Percentiles rank a stretch among this genome's conserved stretches.
Conservation (phyloP, 1,140 invertebrate genomes). For the Leguminivora glycinivorella region DNA sequence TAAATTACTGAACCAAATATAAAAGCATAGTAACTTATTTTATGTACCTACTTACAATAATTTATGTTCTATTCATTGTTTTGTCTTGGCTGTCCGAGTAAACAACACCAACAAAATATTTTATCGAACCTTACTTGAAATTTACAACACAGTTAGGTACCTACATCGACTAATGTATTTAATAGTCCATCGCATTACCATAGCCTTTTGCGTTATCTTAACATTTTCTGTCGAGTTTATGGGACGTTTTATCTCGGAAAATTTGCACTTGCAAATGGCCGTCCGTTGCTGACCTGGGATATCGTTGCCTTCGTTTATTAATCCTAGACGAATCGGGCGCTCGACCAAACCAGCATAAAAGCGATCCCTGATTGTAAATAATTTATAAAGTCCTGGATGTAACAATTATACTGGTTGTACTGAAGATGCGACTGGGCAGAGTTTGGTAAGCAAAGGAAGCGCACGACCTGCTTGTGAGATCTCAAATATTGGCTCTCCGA, state of each 20-base stretch:
- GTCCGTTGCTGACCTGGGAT: constrained; percentile 33
- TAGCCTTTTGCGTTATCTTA: constrained; percentile 15
- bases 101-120: not conserved
- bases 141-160: not conserved
- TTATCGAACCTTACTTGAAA: not conserved
- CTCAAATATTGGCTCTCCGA: constrained; percentile 67
- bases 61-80: too few relatives aligned
- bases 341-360: not conserved
- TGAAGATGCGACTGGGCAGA: not conserved
- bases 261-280: constrained; percentile 74
- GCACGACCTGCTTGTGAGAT: constrained; percentile 67
- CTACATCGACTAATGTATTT: not conserved
- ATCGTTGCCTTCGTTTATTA: not conserved
- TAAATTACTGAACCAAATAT: too few relatives aligned
- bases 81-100: too few relatives aligned
- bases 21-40: too few relatives aligned
- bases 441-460: not conserved
- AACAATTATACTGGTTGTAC: not conserved
- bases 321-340: not conserved
- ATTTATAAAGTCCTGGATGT: not conserved
- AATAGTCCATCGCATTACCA: constrained; percentile 8
- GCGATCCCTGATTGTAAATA: not conserved
- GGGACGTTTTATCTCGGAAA: constrained; percentile 69
- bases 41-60: too few relatives aligned
- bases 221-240: constrained; percentile 55